Conservation (phyloP, 2,113 vertebrate genomes). For the Psilopsiagon aymara region DNA sequence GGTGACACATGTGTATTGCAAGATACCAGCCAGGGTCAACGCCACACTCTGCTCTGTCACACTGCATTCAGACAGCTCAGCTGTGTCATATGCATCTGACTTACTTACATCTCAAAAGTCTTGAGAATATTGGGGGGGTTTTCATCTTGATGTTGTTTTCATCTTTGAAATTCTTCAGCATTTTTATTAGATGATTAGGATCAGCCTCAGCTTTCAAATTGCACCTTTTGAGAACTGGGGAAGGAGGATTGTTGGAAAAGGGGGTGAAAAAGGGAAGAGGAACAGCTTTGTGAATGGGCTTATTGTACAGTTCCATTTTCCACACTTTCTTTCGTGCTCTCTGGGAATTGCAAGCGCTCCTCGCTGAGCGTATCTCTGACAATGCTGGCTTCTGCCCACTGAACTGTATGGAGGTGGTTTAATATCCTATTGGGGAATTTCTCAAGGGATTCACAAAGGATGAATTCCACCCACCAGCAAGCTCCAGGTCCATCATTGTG, state of each 20-base stretch:
- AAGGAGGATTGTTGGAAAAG: background rate
- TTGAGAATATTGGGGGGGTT: background rate
- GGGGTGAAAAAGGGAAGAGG: background rate
- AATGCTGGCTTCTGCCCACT: background rate
- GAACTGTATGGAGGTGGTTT: background rate
- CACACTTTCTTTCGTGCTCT: background rate
- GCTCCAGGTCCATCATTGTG: background rate
- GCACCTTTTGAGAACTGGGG: background rate
- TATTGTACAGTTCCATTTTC: background rate
- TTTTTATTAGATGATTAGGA: background rate
- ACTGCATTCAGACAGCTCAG: background rate
- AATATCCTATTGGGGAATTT: background rate
- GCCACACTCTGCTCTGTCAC: background rate
- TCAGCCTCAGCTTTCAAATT: background rate
- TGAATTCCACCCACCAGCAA: background rate
- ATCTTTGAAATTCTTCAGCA: background rate
- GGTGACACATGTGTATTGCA: rapidly evolving
- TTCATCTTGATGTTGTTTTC: background rate
- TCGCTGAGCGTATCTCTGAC: background rate
- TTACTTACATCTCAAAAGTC: background rate
- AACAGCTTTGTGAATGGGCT: background rate
- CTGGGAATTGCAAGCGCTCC: background rate
- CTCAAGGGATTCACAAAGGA: background rate
- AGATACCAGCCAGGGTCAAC: too few relatives aligned
- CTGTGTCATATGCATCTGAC: rapidly evolving